phyloP scores from a whole-genome alignment of 2,113 vertebrate genomes.

The Nansenia antarctica region DNA sequence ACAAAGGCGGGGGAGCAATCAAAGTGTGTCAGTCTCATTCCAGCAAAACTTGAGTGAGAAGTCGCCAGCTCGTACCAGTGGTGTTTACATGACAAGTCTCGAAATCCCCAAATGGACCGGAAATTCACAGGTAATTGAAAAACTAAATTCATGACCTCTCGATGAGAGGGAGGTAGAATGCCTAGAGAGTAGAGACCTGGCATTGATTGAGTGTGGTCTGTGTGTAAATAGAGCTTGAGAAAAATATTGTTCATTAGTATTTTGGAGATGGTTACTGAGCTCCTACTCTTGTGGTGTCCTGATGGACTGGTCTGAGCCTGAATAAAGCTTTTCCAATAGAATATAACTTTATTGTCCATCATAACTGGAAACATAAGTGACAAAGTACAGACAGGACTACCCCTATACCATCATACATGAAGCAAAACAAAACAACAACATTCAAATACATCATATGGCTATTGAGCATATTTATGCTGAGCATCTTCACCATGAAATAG shows the following conservation, averaged over 20 bases:
- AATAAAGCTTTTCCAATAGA: too few relatives aligned
- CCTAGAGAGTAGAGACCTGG: slow-evolving; percentile 6
- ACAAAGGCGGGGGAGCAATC: slow-evolving; percentile 58
- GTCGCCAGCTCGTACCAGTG: slow-evolving; percentile 18
- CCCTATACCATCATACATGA: too few relatives aligned
- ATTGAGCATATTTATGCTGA: too few relatives aligned
- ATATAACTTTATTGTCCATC: background rate
- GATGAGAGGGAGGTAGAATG: slow-evolving; percentile 11
- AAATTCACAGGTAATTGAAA: slow-evolving; percentile 31
- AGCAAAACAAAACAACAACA: too few relatives aligned
- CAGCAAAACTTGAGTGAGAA: slow-evolving; percentile 45
- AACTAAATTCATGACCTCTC: slow-evolving; percentile 23
- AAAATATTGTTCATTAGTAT: too few relatives aligned
- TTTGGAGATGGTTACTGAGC: too few relatives aligned
- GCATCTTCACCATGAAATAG: too few relatives aligned
- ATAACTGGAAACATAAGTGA: background rate
- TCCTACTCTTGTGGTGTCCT: too few relatives aligned
- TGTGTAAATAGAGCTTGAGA: slow-evolving; percentile 8
- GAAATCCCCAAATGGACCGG: slow-evolving; percentile 23
- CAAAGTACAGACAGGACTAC: background rate
- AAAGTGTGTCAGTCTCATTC: slow-evolving; percentile 45
- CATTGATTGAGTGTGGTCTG: slow-evolving; percentile 10
- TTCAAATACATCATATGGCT: too few relatives aligned
- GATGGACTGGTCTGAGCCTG: too few relatives aligned
- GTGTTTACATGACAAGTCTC: slow-evolving; percentile 33